These are phyloP conservation scores for Fragum sueziense DNA, from an alignment of 2,888 invertebrate genomes.

Conservation along the genomic window DNA sequence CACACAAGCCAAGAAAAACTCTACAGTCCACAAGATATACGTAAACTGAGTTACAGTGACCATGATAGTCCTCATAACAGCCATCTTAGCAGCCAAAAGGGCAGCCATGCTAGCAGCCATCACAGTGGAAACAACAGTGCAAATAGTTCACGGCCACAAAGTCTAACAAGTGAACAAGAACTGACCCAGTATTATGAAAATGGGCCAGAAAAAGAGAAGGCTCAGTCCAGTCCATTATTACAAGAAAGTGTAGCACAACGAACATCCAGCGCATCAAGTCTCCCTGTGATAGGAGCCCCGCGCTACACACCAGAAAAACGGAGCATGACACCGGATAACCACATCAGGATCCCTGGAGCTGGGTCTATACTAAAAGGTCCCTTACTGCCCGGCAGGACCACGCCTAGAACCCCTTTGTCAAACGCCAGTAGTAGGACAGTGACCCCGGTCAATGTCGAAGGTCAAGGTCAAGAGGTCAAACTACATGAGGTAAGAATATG, in stretches of 20 bases:
- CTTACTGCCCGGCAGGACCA: conserved; percentile 50
- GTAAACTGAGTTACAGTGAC: conserved; percentile 32
- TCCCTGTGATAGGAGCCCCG: conserved; percentile 63
- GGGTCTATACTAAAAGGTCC: conserved; percentile 53
- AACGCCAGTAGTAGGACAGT: conserved; percentile 69
- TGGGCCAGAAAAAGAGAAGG: conserved; percentile 5
- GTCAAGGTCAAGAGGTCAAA: conserved; percentile 10
- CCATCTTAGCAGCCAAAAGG: conserved; percentile 30
- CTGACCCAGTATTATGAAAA: conserved; percentile 70
- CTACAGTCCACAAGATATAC: conserved; percentile 43
- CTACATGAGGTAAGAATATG: conserved; percentile 4
- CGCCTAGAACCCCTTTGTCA: conserved; percentile 55
- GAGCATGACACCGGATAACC: conserved; percentile 72
- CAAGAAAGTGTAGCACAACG: background rate
- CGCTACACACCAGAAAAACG: conserved; percentile 59
- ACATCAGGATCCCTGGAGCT: conserved; percentile 61
- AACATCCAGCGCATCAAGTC: conserved; percentile 56
- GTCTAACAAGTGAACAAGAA: conserved; percentile 75
- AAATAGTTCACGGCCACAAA: conserved; percentile 65
- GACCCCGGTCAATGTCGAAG: conserved; percentile 66
- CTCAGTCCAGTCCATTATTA: conserved; percentile 23
- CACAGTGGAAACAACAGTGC: conserved; percentile 38
- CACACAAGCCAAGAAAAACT: conserved; percentile 64
- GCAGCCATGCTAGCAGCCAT: conserved; percentile 29
- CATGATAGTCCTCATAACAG: conserved; percentile 30